Percentiles rank a stretch among this genome's conserved stretches.
Conservation (phyloP, 1,140 invertebrate genomes). For the Procambarus virginalis region DNA sequence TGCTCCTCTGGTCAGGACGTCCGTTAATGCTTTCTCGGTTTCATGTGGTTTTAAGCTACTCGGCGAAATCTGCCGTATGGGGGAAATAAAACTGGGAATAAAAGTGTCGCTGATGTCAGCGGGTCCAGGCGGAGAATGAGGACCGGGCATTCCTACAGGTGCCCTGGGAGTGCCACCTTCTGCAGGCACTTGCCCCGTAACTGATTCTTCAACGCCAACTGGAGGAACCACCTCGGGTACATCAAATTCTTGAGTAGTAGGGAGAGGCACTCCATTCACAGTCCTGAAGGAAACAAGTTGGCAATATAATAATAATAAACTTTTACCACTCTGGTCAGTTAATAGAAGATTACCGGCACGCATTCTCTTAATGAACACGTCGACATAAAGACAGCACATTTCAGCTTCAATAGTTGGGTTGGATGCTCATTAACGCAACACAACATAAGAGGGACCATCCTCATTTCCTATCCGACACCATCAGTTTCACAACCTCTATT, state of each 20-base stretch:
- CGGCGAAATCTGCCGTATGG: neutral
- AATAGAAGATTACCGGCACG: neutral
- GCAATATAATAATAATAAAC: neutral
- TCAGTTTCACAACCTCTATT: too few relatives aligned
- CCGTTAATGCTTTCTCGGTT: neutral
- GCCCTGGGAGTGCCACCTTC: neutral
- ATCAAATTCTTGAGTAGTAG: neutral
- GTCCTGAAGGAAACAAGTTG: neutral
- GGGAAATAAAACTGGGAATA: constrained; percentile 23
- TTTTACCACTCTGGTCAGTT: neutral
- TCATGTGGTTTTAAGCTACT: neutral
- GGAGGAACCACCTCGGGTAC: neutral
- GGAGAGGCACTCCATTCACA: neutral
- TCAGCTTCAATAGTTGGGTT: neutral
- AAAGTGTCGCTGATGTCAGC: neutral
- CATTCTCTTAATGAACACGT: neutral
- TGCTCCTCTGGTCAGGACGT: neutral
- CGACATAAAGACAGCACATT: neutral
- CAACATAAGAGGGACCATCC: neutral
- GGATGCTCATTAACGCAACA: neutral
- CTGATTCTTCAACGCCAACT: neutral
- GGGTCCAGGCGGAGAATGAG: neutral
- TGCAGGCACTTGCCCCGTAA: neutral
- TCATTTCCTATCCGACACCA: too few relatives aligned
- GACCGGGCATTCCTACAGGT: neutral